Evolutionary conservation across 2,888 invertebrate genomes (phyloP).

Genomic region (Drosophila nigricruria): DNA sequence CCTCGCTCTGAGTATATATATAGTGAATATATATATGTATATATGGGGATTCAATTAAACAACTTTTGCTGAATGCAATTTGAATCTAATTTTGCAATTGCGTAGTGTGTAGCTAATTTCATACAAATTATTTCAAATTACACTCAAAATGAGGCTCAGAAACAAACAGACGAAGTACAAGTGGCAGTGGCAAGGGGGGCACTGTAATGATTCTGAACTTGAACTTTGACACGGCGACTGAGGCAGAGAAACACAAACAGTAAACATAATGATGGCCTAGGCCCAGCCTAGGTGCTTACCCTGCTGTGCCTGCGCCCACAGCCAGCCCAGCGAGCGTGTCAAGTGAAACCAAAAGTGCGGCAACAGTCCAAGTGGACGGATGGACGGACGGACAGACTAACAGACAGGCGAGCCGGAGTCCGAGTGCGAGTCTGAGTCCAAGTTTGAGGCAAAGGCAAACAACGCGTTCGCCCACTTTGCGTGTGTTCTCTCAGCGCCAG

Average conservation of each 20-base stretch:
- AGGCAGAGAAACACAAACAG: constrained; percentile 42
- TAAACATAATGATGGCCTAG: constrained; percentile 48
- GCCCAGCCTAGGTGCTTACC: constrained; percentile 24
- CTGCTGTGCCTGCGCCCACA: background rate
- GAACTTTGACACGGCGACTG: constrained; percentile 69
- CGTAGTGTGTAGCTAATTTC: constrained; percentile 56
- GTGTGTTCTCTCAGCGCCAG: constrained; percentile 74
- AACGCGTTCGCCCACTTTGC: constrained; percentile 74
- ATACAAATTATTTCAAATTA: constrained; percentile 63
- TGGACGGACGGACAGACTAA: background rate
- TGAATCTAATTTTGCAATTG: constrained; percentile 49
- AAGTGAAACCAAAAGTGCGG: constrained; percentile 77
- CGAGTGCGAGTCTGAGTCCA: background rate
- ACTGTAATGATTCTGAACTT: constrained; percentile 73
- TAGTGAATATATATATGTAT: background rate
- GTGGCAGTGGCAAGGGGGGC: background rate
- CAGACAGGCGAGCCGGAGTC: background rate
- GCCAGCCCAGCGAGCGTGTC: constrained; percentile 44
- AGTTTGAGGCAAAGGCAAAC: constrained; percentile 40
- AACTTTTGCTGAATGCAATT: constrained; percentile 45
- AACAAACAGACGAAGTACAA: constrained; percentile 23
- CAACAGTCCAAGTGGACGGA: constrained; percentile 27
- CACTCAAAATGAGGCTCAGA: constrained; percentile 31
- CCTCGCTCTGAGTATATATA: constrained; percentile 7
- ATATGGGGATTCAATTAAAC: constrained; percentile 51